A percentile compares a stretch with the other conserved stretches of the same genome.
These are phyloP conservation scores for Geotrypetes seraphini DNA, from an alignment of 2,797 vertebrate species.

Conservation along the genomic window DNA sequence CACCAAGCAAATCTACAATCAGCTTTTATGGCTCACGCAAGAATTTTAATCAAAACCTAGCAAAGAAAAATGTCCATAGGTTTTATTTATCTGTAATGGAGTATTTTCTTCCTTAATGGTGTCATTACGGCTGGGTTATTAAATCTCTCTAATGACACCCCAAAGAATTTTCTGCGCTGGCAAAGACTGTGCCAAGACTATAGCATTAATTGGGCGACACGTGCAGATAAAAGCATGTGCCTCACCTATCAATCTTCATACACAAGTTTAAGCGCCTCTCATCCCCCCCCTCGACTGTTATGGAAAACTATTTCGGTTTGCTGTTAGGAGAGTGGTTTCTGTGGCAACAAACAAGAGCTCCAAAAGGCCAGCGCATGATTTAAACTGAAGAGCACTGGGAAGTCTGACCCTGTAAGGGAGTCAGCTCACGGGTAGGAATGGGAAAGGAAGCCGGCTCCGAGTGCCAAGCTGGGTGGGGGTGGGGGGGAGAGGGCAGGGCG, in stretches of 20 bases:
- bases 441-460: too few relatives aligned
- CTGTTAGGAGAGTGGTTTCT: slow-evolving; percentile 21
- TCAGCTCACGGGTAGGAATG: too few relatives aligned
- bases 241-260: not conserved
- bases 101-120: not conserved
- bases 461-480: too few relatives aligned
- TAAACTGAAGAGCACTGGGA: too few relatives aligned
- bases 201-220: slow-evolving; percentile 14
- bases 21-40: slow-evolving; percentile 11
- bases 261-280: slow-evolving; percentile 2
- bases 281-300: not conserved
- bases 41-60: slow-evolving; percentile 24
- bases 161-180: slow-evolving; percentile 4
- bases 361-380: too few relatives aligned
- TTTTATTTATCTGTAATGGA: slow-evolving; percentile 8
- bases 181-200: slow-evolving; percentile 15
- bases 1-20: slow-evolving; percentile 16
- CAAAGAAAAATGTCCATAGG: slow-evolving; percentile 9
- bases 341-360: too few relatives aligned
- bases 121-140: too few relatives aligned
- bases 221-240: slow-evolving; percentile 20
- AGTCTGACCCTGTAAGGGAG: too few relatives aligned
- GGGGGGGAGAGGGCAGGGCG: too few relatives aligned
- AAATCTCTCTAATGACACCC: slow-evolving; percentile 9
- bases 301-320: slow-evolving; percentile 15